A percentile compares a stretch with the other conserved stretches of the same genome.
phyloP scores from a whole-genome alignment of 2,888 invertebrate species.

The Apocheima hispidaria region DNA sequence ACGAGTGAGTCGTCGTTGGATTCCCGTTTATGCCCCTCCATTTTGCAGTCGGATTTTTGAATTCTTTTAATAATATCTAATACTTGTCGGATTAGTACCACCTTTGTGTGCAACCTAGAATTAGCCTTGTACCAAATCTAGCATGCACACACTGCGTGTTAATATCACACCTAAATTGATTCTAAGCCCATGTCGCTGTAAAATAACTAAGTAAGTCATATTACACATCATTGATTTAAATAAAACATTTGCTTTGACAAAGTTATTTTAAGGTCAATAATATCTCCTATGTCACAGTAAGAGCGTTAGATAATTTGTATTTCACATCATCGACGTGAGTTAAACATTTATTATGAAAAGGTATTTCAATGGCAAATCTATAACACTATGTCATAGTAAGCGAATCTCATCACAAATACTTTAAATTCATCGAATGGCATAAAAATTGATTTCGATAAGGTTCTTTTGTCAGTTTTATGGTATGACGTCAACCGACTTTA shows the following conservation, averaged over 20 bases:
- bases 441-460: not conserved
- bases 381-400: not conserved
- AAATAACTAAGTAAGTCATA: not conserved
- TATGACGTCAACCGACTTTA: slow-evolving; percentile 1
- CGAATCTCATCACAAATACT: not conserved
- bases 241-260: not conserved
- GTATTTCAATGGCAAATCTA: not conserved
- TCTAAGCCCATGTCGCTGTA: not conserved
- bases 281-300: not conserved
- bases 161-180: not conserved
- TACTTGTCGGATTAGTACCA: no score
- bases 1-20: no score
- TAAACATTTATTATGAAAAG: not conserved
- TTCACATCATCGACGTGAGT: not conserved
- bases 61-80: no score
- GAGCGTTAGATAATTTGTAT: not conserved
- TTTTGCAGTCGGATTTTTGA: no score
- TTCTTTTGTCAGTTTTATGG: not conserved
- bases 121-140: not conserved
- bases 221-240: not conserved
- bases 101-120: no score
- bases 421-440: not conserved
- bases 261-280: not conserved
- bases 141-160: not conserved
- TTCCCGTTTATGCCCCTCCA: no score